Evolutionary conservation across 2,113 vertebrate genomes (phyloP).

Genomic region (Melanerpes aurifrons): DNA sequence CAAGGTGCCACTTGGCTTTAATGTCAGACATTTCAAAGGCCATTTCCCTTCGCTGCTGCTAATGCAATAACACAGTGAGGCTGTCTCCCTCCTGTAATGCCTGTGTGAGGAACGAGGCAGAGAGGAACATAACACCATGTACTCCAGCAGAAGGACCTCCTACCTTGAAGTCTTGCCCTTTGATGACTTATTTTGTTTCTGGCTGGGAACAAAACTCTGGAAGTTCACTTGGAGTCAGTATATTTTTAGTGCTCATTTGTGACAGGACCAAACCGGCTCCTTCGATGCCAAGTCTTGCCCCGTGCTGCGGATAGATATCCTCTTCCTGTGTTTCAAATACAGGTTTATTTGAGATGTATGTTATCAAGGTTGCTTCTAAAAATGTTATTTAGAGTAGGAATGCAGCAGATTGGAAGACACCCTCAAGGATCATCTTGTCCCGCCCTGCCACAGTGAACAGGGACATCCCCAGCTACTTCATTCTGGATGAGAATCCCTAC

Average conservation of each 20-base stretch:
- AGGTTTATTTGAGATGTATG: neutral
- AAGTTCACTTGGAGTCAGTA: neutral
- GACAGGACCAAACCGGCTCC: neutral
- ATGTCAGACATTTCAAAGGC: neutral
- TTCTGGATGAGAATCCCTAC: neutral
- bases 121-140: neutral
- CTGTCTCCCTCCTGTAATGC: neutral
- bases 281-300: neutral
- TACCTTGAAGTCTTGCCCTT: neutral
- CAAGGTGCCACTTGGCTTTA: neutral
- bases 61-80: neutral
- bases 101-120: neutral
- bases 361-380: neutral
- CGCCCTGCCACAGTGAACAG: too few species aligned
- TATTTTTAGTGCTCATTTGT: conserved; percentile 40
- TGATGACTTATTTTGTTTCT: neutral
- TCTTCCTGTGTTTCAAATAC: neutral
- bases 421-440: too few species aligned
- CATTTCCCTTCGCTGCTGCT: neutral
- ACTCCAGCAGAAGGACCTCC: neutral
- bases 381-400: neutral
- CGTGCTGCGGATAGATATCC: neutral
- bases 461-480: too few species aligned
- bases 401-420: too few species aligned
- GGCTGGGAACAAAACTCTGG: neutral